Evolutionary conservation across 2,888 invertebrate species (phyloP).

Genomic region (Geophilus truncorum): DNA sequence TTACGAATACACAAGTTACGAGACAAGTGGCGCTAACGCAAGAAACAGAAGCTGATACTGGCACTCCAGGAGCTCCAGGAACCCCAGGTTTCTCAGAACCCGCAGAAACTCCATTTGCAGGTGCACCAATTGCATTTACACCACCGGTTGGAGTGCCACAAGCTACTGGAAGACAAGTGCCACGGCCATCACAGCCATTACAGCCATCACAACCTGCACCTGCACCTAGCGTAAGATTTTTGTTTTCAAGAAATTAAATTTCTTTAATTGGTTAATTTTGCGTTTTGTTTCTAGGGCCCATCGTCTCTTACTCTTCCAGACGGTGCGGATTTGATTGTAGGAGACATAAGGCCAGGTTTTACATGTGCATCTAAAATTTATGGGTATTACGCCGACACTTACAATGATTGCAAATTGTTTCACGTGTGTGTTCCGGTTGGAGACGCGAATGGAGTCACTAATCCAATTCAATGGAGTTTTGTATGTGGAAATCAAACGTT

Average conservation of each 20-base stretch:
- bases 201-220: not conserved
- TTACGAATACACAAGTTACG: not conserved
- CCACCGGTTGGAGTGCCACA: not conserved
- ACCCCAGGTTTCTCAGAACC: not conserved
- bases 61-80: not conserved
- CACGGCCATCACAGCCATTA: not conserved
- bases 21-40: too few species aligned
- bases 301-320: constrained; percentile 31
- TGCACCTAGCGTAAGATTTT: not conserved
- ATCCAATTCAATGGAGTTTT: constrained; percentile 37
- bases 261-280: not conserved
- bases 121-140: not conserved
- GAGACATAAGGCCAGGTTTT: constrained; percentile 34
- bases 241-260: not conserved
- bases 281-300: not conserved
- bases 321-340: constrained; percentile 35
- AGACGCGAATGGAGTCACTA: constrained; percentile 34
- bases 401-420: constrained; percentile 36
- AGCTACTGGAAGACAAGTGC: not conserved
- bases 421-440: constrained; percentile 37
- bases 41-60: not conserved
- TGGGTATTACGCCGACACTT: constrained; percentile 37
- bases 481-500: constrained; percentile 38
- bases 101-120: too few species aligned
- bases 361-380: constrained; percentile 36